Evolutionary conservation across 2,797 vertebrate species (phyloP), one percentile per base, ranked within the genome.

Genomic region (Champsocephalus esox): DNA sequence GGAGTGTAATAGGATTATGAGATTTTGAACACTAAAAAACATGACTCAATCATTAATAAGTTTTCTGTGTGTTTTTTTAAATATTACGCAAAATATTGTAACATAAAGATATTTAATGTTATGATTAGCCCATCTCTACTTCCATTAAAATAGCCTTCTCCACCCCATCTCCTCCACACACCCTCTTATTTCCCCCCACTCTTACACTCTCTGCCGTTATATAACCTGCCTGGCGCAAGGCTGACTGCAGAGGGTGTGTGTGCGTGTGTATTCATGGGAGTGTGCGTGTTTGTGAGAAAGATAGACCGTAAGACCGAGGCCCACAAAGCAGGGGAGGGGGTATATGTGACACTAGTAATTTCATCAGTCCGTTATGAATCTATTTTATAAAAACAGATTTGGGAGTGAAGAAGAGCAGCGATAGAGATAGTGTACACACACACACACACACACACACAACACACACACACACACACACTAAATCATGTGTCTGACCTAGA

Each of bases 201-300:
- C 73, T 80, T 77, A 79, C 45, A 38, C 34, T 38, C 34, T 38
- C 28, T 55, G 73, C 80, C 70, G 89, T 94, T 94, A 94, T 88
- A 90, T 92, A 94, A 94, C 87, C 81, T 28, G 75, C 81, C 88
- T 94, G 92, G 93, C 84, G 92, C 92, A 94, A 91, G 85, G 45
- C 83, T 84, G 80, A 93, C 91, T 93, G 92, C 92, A 92, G 82
- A 79, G 86, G 1, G 51, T 61, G 72, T 80, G 58, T 43, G 76
- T 79, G 57, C 71, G 74, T 61, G 75, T 57, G 65, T 63, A 34
- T 68, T 64, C 73, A 80, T 67, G 72, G 74, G 65, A 17, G 49
- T 32, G 73, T 57, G 16, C 16, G 64, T 73, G 82, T 61, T 52
- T 48, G 57, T 79, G 60, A 78, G 77, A 83, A 51, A 85, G 75